Percentiles rank a stretch among this genome's conserved stretches.
phyloP scores from a whole-genome alignment of 2,113 vertebrate genomes.

The Otis tarda region DNA sequence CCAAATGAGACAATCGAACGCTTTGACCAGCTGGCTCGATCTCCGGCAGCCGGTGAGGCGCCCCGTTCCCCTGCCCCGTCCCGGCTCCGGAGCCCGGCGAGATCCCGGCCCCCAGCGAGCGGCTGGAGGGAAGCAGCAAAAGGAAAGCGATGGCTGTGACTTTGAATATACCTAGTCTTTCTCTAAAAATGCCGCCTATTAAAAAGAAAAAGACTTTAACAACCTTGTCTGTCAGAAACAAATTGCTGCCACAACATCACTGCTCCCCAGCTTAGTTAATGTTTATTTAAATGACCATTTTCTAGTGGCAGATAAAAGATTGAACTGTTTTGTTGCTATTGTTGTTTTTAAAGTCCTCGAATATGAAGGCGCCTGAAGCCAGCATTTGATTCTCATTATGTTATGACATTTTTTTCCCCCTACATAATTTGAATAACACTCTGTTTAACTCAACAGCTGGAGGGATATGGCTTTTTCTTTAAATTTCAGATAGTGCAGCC shows the following conservation, averaged over 20 bases:
- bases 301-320: conserved; percentile 15
- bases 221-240: conserved; percentile 16
- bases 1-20: accelerated
- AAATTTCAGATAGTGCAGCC: background rate
- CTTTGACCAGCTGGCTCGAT: accelerated
- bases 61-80: background rate
- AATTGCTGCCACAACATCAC: background rate
- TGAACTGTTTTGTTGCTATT: conserved; percentile 42
- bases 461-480: conserved; percentile 12
- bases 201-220: background rate
- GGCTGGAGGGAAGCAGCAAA: background rate
- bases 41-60: accelerated
- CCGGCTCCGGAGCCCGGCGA: background rate
- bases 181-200: background rate
- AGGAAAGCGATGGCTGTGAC: background rate
- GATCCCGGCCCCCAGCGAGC: background rate
- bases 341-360: conserved; percentile 39
- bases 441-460: conserved; percentile 65
- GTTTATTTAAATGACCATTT: conserved; percentile 54
- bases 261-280: background rate
- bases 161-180: background rate
- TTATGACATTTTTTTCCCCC: conserved; percentile 52
- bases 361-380: conserved; percentile 29
- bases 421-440: conserved; percentile 67
- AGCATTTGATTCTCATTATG: conserved; percentile 68